Evolutionary conservation across 2,888 invertebrate genomes (phyloP).

Genomic region (Tetanocera ferruginea): DNA sequence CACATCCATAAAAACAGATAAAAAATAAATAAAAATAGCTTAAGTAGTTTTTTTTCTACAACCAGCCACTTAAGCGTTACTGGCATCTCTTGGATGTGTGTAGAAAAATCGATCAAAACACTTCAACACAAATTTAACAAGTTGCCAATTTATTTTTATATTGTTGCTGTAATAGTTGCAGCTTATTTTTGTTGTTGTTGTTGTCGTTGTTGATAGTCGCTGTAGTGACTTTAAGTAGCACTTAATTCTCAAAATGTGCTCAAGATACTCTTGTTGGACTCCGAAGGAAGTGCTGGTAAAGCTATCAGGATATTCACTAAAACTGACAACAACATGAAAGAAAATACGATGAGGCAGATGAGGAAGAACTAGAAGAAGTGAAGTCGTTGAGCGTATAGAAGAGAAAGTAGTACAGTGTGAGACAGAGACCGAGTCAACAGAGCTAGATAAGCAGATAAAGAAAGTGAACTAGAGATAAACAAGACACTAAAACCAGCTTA

Average conservation of each 20-base stretch:
- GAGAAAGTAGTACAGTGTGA: not conserved
- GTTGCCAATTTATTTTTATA: not conserved
- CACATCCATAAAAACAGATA: not conserved
- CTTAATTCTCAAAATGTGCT: conserved; percentile 16
- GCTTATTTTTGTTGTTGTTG: conserved; percentile 9
- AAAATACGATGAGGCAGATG: not conserved
- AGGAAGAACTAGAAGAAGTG: not conserved
- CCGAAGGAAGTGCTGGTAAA: not conserved
- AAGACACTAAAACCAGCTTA: conserved; percentile 20
- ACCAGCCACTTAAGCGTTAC: not conserved
- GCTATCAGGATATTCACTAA: not conserved
- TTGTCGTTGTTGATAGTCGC: not conserved
- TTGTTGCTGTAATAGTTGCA: conserved; percentile 1
- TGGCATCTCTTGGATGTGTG: not conserved
- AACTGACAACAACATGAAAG: conserved; percentile 2
- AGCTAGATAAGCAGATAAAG: conserved; percentile 3
- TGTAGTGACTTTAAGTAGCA: conserved; percentile 30
- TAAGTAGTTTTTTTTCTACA: not conserved
- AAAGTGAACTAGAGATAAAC: conserved; percentile 18
- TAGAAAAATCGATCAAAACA: conserved; percentile 6
- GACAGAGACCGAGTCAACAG: not conserved
- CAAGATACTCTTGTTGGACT: not conserved
- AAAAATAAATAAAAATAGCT: not conserved
- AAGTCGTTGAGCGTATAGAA: not conserved
- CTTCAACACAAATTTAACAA: conserved; percentile 14